Conservation (phyloP, 1,140 invertebrate species). For the Drosophila sturtevanti region DNA sequence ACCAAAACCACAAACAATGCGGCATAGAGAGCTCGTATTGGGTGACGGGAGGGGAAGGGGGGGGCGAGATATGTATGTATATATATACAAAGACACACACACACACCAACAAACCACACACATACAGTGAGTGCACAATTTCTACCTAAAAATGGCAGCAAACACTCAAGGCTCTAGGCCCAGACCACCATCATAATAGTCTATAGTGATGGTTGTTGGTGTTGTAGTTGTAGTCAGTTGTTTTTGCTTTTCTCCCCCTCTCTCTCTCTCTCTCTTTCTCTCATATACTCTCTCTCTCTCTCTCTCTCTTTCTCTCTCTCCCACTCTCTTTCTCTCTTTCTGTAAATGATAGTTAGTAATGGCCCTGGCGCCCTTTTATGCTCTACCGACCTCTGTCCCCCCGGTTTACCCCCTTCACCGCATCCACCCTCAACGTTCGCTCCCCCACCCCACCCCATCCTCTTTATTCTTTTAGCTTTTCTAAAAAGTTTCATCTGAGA, state of each 20-base stretch:
- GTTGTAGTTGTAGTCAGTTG: slow-evolving; percentile 23
- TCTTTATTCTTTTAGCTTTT: slow-evolving; percentile 1
- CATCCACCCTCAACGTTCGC: too few relatives aligned
- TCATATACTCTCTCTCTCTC: not conserved
- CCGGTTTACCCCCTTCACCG: too few relatives aligned
- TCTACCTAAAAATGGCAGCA: slow-evolving; percentile 75
- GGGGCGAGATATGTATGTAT: not conserved
- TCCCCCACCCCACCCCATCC: too few relatives aligned
- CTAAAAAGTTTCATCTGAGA: slow-evolving; percentile 6
- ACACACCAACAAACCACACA: slow-evolving; percentile 30
- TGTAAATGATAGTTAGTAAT: slow-evolving; percentile 8
- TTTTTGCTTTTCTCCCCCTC: slow-evolving; percentile 29
- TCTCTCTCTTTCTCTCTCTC: slow-evolving; percentile 1
- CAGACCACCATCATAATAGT: slow-evolving; percentile 43
- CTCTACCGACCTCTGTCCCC: too few relatives aligned
- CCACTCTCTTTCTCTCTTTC: too few relatives aligned
- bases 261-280: not conserved
- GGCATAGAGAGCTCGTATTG: not conserved
- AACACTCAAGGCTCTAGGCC: slow-evolving; percentile 49
- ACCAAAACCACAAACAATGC: slow-evolving; percentile 41
- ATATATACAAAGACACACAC: not conserved
- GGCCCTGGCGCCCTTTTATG: slow-evolving; percentile 6
- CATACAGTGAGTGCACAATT: slow-evolving; percentile 63
- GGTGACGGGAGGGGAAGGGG: too few relatives aligned
- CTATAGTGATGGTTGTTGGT: slow-evolving; percentile 12